Base-by-base conservation (phyloP, 2,797 vertebrate species). In the Anniella stebbinsi region DNA sequence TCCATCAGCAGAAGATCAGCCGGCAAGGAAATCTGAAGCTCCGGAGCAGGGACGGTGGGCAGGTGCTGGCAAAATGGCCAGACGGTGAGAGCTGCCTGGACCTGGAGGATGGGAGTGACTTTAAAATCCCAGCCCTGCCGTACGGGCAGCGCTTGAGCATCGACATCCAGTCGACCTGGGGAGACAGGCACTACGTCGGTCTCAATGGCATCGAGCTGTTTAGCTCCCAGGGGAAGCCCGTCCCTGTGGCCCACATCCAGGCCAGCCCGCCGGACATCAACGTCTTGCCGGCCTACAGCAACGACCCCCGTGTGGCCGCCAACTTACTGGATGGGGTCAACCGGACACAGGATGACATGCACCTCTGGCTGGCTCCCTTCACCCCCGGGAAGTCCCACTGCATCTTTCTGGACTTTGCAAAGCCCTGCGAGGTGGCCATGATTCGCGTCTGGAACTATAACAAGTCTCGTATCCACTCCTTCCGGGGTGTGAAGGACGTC, bases 361-460 rank as follows among this genome's bases (percentile, higher is more conserved):
- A 99, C 80, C 98, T 99, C 63, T 99, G 99, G 99, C 97, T 99
- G 18, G 98, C 99, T 0, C 99, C 99, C 0, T 99, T 99, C 96
- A 99, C 98, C 0, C 96, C 97, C 0, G 98, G 98, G 30, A 97
- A 97, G 67, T 92, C 94, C 87, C 99, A 99, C 95, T 96, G 97
- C 33, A 93, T 99, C 94, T 97, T 97, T 80, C 92, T 99, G 87
- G 98, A 99, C 93, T 99, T 99, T 60, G 95, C 90, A n/a, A 94
- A 94, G 33, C 94, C 97, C 15, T 97, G 97, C 94, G 97, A 98
- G 70, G 97, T 99, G 1, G 99, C 99, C 80, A 98, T 99, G 98
- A 98, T 99, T 92, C 98, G 99, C 12, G 96, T 99, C 89, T 99
- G 99, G 99, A 99, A 99, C 97, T 99, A 99, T 95, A 99, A 99